Evolutionary conservation across 1,140 invertebrate genomes (phyloP).

Genomic region (Aporrectodea caliginosa): DNA sequence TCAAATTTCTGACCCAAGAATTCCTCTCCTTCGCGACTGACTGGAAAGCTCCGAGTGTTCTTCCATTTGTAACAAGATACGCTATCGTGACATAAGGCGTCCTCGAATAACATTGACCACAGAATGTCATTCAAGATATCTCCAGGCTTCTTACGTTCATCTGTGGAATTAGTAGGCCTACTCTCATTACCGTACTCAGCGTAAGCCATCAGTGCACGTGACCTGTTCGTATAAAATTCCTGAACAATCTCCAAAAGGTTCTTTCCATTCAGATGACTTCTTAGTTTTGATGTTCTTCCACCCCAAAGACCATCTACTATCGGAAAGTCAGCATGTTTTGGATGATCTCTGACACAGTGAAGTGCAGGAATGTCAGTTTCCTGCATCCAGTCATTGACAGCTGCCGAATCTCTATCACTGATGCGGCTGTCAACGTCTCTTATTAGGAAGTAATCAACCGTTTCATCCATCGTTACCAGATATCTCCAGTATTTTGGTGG

Average conservation of each 20-base stretch:
- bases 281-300: too few relatives aligned
- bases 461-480: constrained; percentile 42
- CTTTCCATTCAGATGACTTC: neutral
- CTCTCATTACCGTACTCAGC: too few relatives aligned
- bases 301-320: constrained; percentile 16
- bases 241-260: neutral
- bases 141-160: neutral
- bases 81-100: constrained; percentile 12
- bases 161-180: neutral
- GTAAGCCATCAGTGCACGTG: too few relatives aligned
- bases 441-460: constrained; percentile 43
- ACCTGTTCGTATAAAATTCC: neutral
- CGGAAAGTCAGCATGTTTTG: constrained; percentile 21
- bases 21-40: constrained; percentile 16
- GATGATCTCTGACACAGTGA: constrained; percentile 47
- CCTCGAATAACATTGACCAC: constrained; percentile 17
- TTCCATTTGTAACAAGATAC: neutral
- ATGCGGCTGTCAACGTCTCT: constrained; percentile 43
- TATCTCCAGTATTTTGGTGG: constrained; percentile 40
- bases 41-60: constrained; percentile 13
- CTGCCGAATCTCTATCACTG: constrained; percentile 40
- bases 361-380: constrained; percentile 30
- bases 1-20: constrained; percentile 29
- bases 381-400: constrained; percentile 41
- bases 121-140: neutral